phyloP scores from a whole-genome alignment of 1,140 invertebrate genomes.

The Pararge aegeria region DNA sequence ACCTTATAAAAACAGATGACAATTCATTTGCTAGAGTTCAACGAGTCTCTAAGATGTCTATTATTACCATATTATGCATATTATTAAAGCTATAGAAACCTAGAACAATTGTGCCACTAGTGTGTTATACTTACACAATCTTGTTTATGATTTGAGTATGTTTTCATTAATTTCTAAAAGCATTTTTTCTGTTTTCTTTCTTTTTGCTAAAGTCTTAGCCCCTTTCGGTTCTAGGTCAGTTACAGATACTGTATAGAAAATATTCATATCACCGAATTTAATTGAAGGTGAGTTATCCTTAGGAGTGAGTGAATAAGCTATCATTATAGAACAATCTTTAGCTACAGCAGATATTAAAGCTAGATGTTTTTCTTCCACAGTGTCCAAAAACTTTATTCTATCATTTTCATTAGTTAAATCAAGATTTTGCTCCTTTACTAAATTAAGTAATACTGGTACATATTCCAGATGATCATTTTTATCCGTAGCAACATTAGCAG shows the following conservation, averaged over 20 bases:
- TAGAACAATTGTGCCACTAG: not conserved
- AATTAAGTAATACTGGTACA: conserved; percentile 41
- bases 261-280: conserved; percentile 34
- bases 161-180: conserved; percentile 49
- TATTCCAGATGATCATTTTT: conserved; percentile 35
- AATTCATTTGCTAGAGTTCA: too few relatives aligned
- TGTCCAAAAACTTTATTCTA: conserved; percentile 42
- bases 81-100: too few relatives aligned
- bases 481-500: not conserved
- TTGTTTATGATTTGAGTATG: not conserved
- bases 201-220: conserved; percentile 46
- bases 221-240: conserved; percentile 75
- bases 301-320: conserved; percentile 50
- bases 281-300: conserved; percentile 34
- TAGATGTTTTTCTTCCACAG: conserved; percentile 34
- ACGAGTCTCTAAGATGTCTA: too few relatives aligned
- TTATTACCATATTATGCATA: too few relatives aligned
- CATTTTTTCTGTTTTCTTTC: conserved; percentile 48
- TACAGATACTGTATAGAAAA: conserved; percentile 57
- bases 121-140: too few relatives aligned
- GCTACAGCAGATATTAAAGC: conserved; percentile 66
- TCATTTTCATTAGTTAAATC: conserved; percentile 39
- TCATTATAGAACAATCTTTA: conserved; percentile 77
- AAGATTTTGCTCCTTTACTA: conserved; percentile 34
- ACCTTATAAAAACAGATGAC: too few relatives aligned